A percentile compares a stretch with the other conserved stretches of the same genome.
Evolutionary conservation across 2,113 vertebrate genomes (phyloP).

Genomic region (Zosterops pallidus): DNA sequence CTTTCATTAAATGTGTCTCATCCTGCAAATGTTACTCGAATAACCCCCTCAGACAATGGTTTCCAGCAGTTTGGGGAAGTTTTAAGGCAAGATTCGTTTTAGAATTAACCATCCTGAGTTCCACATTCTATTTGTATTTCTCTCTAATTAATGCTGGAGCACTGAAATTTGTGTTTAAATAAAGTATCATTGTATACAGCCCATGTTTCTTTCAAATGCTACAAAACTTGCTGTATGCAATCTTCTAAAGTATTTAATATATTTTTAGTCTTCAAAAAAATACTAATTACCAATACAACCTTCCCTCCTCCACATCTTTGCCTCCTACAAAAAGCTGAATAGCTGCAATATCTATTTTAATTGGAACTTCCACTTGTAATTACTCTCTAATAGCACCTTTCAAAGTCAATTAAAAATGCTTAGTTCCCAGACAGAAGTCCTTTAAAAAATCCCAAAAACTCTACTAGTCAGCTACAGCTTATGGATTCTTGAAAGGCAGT

Average conservation of each 20-base stretch:
- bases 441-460: not conserved
- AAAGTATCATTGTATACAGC: not conserved
- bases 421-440: not conserved
- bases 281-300: not conserved
- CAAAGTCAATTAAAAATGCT: constrained; percentile 9
- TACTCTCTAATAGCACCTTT: constrained; percentile 26
- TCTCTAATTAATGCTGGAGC: not conserved
- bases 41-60: not conserved
- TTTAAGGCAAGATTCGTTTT: not conserved
- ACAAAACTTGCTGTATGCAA: not conserved
- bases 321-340: constrained; percentile 1
- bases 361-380: constrained; percentile 34
- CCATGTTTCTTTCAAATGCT: not conserved
- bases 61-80: not conserved
- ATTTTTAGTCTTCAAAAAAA: not conserved
- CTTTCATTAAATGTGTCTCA: fast-evolving
- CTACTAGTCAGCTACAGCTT: not conserved
- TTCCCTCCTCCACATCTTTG: not conserved
- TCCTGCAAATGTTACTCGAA: not conserved
- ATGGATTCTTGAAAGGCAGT: not conserved
- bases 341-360: not conserved
- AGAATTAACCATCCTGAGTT: not conserved
- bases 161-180: not conserved
- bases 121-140: not conserved
- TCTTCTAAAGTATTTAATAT: not conserved